Conservation (phyloP, 1,140 invertebrate genomes). For the Anoplolepis gracilipes region DNA sequence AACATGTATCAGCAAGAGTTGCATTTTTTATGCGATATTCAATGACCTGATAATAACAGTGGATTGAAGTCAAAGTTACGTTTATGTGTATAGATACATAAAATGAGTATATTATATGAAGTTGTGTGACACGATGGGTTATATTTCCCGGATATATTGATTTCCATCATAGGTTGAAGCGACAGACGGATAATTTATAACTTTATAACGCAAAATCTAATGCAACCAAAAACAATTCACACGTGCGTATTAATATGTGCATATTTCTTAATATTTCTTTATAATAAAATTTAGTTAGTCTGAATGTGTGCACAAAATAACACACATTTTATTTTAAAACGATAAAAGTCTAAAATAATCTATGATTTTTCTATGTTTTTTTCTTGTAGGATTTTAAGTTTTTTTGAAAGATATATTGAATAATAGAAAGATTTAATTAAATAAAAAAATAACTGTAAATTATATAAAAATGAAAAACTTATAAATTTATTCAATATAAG, state of each 20-base stretch:
- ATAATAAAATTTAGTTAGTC: slow-evolving; percentile 40
- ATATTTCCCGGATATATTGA: slow-evolving; percentile 40
- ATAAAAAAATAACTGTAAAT: neutral
- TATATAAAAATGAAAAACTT: neutral
- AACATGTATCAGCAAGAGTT: neutral
- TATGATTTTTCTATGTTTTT: neutral
- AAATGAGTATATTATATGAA: slow-evolving; percentile 17
- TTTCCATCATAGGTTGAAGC: neutral
- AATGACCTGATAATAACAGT: slow-evolving; percentile 1
- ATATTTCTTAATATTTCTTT: slow-evolving; percentile 36
- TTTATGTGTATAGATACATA: neutral
- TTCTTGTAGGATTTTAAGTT: neutral
- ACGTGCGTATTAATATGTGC: neutral
- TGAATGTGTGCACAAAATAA: neutral
- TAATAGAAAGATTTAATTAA: neutral
- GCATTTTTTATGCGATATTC: slow-evolving; percentile 18
- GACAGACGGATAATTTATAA: slow-evolving; percentile 4
- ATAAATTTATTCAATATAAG: neutral
- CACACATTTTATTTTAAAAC: neutral
- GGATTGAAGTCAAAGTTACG: slow-evolving; percentile 10
- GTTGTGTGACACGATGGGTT: slow-evolving; percentile 37
- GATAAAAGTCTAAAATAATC: slow-evolving; percentile 1
- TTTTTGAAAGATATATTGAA: neutral
- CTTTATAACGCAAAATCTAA: neutral
- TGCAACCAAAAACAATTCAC: slow-evolving; percentile 15